phyloP scores from a whole-genome alignment of 2,888 invertebrate species.

The Volucella bombylans region DNA sequence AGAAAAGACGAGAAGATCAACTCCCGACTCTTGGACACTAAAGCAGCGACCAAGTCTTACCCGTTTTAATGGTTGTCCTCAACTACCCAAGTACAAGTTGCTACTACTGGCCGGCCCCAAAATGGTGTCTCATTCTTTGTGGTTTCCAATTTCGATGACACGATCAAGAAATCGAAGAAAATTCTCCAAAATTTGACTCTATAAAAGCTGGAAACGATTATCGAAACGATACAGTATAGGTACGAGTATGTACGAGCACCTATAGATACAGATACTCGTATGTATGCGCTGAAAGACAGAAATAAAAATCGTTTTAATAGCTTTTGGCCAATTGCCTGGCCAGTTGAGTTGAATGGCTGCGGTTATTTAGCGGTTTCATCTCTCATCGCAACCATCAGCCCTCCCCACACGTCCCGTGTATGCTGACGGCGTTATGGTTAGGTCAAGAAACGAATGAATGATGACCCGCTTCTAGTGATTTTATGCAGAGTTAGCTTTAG shows the following conservation, averaged over 20 bases:
- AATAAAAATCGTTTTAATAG: slow-evolving; percentile 46
- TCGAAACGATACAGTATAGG: neutral
- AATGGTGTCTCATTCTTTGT: neutral
- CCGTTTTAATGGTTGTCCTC: slow-evolving; percentile 30
- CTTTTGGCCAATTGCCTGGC: slow-evolving; percentile 26
- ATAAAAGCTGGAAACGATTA: slow-evolving; percentile 22
- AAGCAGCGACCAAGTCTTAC: slow-evolving; percentile 26
- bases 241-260: too few relatives aligned
- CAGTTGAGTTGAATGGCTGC: slow-evolving; percentile 13
- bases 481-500: slow-evolving; percentile 50
- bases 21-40: slow-evolving; percentile 1
- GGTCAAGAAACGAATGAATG: slow-evolving; percentile 69
- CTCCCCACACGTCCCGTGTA: neutral
- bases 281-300: neutral
- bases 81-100: slow-evolving; percentile 28
- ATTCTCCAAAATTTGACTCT: slow-evolving; percentile 31
- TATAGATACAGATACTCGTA: too few relatives aligned
- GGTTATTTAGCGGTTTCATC: slow-evolving; percentile 7
- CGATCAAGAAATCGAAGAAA: slow-evolving; percentile 56
- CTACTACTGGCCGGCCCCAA: slow-evolving; percentile 15
- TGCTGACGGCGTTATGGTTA: slow-evolving; percentile 14
- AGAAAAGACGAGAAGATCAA: slow-evolving; percentile 2
- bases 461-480: slow-evolving; percentile 53
- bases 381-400: neutral
- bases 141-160: slow-evolving; percentile 66